Evolutionary conservation across 1,140 invertebrate species (phyloP).

Genomic region (Drosophila asahinai): DNA sequence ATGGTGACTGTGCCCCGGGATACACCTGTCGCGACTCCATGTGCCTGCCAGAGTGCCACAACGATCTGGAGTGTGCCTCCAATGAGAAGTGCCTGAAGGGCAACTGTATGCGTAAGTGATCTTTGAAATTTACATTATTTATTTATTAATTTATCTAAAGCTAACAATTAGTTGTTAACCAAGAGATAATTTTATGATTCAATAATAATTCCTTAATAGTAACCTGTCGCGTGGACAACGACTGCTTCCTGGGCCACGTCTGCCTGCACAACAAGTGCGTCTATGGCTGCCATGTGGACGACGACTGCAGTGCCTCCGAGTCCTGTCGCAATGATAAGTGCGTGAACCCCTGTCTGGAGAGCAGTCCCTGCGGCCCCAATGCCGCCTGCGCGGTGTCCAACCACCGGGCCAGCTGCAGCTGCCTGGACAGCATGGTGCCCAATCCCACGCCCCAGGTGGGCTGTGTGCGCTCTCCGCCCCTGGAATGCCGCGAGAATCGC

Average conservation of each 20-base stretch:
- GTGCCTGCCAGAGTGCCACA: conserved; percentile 90
- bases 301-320: conserved; percentile 93
- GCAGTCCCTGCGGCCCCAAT: conserved; percentile 92
- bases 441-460: conserved; percentile 93
- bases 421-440: conserved; percentile 91
- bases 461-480: conserved; percentile 91
- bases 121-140: neutral
- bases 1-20: conserved; percentile 89
- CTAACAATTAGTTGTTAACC: too few species aligned
- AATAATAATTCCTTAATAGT: conserved; percentile 80
- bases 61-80: conserved; percentile 94
- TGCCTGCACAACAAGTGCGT: conserved; percentile 94
- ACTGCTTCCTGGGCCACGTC: conserved; percentile 96
- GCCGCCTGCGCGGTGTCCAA: conserved; percentile 92
- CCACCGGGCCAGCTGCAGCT: conserved; percentile 93
- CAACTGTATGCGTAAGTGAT: conserved; percentile 91
- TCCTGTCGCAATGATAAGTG: conserved; percentile 93
- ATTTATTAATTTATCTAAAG: too few species aligned
- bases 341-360: conserved; percentile 90
- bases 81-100: conserved; percentile 95
- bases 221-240: conserved; percentile 95
- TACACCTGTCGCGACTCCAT: conserved; percentile 91
- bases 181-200: too few species aligned
- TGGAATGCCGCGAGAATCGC: conserved; percentile 89
- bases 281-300: conserved; percentile 93